Conservation (phyloP, 2,797 vertebrate genomes). For the Falco cherrug region DNA sequence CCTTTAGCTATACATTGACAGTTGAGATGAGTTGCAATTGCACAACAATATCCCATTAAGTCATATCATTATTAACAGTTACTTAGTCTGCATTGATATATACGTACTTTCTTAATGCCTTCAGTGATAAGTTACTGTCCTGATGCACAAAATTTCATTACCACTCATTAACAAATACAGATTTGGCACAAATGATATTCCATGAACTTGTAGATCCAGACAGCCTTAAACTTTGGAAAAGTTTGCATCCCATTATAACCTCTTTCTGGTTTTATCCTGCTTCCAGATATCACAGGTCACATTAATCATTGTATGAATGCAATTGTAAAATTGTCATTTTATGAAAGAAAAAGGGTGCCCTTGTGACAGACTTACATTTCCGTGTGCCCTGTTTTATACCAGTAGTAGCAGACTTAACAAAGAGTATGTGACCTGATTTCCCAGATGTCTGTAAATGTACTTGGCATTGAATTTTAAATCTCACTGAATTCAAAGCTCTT, state of each 20-base stretch:
- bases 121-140: background rate
- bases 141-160: background rate
- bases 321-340: slow-evolving; percentile 16
- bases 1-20: background rate
- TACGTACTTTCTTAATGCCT: background rate
- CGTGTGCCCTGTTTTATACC: background rate
- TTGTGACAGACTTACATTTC: slow-evolving; percentile 33
- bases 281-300: background rate
- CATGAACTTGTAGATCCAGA: background rate
- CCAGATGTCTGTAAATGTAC: slow-evolving; percentile 53
- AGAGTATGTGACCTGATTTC: slow-evolving; percentile 63
- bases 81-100: background rate
- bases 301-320: background rate
- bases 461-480: slow-evolving; percentile 62
- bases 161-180: background rate
- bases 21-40: background rate
- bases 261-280: background rate
- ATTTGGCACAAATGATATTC: background rate
- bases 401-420: slow-evolving; percentile 36
- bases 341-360: slow-evolving; percentile 24
- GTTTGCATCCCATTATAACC: background rate
- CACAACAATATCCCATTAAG: background rate
- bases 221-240: background rate
- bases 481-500: slow-evolving; percentile 58
- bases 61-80: background rate